Evolutionary conservation across 2,888 invertebrate genomes (phyloP), one percentile per base, ranked within the genome.

Genomic region (Molanna angustata): DNA sequence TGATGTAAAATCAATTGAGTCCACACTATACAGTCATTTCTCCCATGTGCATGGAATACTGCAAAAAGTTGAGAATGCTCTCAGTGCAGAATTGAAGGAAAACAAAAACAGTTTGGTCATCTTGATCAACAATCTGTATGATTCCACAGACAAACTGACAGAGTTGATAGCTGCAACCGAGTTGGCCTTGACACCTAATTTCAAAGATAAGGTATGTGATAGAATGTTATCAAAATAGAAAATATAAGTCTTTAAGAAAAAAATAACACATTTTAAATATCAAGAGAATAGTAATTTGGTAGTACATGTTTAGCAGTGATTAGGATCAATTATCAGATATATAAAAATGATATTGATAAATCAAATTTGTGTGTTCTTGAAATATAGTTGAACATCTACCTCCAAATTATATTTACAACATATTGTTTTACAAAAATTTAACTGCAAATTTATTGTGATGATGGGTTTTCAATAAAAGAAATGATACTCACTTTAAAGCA

Each of bases 41-140:
- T 19, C 27, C 14, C 22, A 22, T 7, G 31, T 27, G 3, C 51
- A 51, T 13, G 44, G 45, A 3, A 3, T 18, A 2, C 46, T 51
- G 18, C 44, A 44, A 40, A 20, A 3, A 17, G 11, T 17, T 14
- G 51, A 51, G 13, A 31, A 16, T 9, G 14, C 13, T 2, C 45
- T 45, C n/a, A n/a, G 13, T 3, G 19, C 14, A 2, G 32, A 51
- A 19, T 13, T 40, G n/a, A 19, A 43, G 20, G 4, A 13, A 9
- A 45, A 17, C 13, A 39, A 27, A n/a, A 40, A 46, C 14, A 9
- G 21, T 6, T 27, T 45, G 13, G 32, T 19, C 13, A 20, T 20
- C 27, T 6, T 45, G 20, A 14, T 51, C 4, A 14, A 9, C n/a
- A 21, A 13, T n/a, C 32, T 51, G 6, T 17, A 20, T 1, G 21